Conservation (phyloP, 1,140 invertebrate genomes). For the Lordiphosa stackelbergi region DNA sequence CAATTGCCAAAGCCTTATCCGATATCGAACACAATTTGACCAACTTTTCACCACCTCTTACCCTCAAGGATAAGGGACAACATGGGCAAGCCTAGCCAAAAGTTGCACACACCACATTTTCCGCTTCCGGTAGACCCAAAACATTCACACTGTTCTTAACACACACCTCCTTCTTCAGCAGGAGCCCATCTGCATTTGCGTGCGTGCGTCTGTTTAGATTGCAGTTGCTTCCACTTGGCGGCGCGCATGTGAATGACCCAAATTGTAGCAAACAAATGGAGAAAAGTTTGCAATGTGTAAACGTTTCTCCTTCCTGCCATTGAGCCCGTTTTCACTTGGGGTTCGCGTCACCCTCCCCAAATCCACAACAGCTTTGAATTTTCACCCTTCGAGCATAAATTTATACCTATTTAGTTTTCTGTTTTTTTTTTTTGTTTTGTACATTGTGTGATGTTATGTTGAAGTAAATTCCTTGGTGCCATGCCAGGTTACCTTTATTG, state of each 20-base stretch:
- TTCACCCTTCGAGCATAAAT: constrained; percentile 46
- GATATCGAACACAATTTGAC: constrained; percentile 23
- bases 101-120: constrained; percentile 58
- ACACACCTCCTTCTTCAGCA: neutral
- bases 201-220: constrained; percentile 47
- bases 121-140: constrained; percentile 43
- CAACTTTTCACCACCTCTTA: neutral
- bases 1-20: constrained; percentile 25
- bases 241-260: constrained; percentile 76
- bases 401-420: too few relatives aligned
- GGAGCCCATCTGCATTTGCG: constrained; percentile 16
- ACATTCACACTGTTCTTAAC: constrained; percentile 24
- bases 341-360: neutral
- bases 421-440: constrained; percentile 4
- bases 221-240: constrained; percentile 46
- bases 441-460: constrained; percentile 72
- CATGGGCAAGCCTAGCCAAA: constrained; percentile 10
- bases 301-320: constrained; percentile 50
- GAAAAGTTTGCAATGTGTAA: constrained; percentile 48
- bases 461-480: constrained; percentile 63
- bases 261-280: constrained; percentile 67
- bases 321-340: constrained; percentile 73
- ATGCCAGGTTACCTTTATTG: constrained; percentile 38
- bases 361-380: constrained; percentile 7
- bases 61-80: constrained; percentile 22